Conservation (phyloP, 2,888 invertebrate species). For the Buathra laborator region DNA sequence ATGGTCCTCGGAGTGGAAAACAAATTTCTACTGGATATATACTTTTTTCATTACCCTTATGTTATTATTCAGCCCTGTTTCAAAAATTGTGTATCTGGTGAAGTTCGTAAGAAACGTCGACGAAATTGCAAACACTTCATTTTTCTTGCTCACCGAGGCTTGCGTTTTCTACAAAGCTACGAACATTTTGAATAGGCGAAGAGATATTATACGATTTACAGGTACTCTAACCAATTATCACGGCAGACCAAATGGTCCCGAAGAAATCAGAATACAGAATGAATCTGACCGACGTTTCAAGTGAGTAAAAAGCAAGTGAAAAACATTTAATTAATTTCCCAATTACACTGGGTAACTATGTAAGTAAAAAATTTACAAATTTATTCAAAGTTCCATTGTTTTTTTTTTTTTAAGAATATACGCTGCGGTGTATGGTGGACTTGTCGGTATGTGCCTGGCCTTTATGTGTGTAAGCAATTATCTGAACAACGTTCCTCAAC, state of each 20-base stretch:
- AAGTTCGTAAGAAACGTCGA: constrained; percentile 2
- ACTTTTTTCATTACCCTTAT: constrained; percentile 3
- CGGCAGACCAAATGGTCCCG: constrained; percentile 4
- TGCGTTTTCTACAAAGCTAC: constrained; percentile 21
- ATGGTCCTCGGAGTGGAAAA: constrained; percentile 28
- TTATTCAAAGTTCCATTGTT: neutral
- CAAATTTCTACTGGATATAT: constrained; percentile 27
- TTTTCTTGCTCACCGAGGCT: constrained; percentile 13
- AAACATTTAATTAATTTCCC: neutral
- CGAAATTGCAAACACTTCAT: constrained; percentile 9
- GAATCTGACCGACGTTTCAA: neutral
- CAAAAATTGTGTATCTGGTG: constrained; percentile 9
- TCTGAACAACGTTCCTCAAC: neutral
- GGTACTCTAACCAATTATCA: constrained; percentile 7
- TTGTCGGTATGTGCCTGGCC: neutral
- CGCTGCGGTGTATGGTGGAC: neutral
- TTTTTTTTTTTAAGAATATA: neutral
- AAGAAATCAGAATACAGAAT: constrained; percentile 15
- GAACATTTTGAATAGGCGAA: constrained; percentile 4
- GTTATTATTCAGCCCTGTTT: neutral
- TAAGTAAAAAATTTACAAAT: too few relatives aligned
- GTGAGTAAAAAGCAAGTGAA: neutral
- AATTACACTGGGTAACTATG: too few relatives aligned
- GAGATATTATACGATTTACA: neutral
- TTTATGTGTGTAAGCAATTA: neutral